phyloP scores from a whole-genome alignment of 2,888 invertebrate species.

The Cylindroiulus punctatus region DNA sequence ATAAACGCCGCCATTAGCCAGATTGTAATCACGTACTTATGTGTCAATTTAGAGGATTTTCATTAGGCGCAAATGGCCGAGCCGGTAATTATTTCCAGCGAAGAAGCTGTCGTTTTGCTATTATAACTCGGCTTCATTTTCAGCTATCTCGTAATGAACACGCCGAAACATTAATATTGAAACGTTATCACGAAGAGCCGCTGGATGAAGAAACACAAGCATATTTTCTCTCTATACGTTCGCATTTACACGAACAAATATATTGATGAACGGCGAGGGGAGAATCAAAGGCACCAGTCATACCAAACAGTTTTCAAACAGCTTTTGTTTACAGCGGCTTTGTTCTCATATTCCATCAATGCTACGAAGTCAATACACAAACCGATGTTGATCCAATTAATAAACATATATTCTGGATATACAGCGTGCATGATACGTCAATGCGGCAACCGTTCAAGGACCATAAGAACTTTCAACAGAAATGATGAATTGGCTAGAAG shows the following conservation, averaged over 20 bases:
- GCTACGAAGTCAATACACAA: background rate
- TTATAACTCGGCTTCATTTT: background rate
- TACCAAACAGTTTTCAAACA: background rate
- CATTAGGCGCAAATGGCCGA: constrained; percentile 23
- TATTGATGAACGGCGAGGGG: background rate
- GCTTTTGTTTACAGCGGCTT: background rate
- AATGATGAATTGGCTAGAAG: background rate
- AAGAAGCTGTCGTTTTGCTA: constrained; percentile 21
- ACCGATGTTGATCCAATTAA: background rate
- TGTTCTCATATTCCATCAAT: background rate
- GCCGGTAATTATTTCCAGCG: background rate
- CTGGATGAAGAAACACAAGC: background rate
- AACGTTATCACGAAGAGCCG: background rate
- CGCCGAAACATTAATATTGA: constrained; percentile 19
- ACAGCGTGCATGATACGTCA: no score
- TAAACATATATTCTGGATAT: background rate
- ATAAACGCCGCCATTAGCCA: background rate
- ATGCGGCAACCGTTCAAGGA: background rate
- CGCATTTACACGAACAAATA: background rate
- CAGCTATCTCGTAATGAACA: constrained; percentile 36
- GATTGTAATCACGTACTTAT: background rate
- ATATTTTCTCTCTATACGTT: background rate
- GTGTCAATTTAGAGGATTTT: constrained; percentile 11
- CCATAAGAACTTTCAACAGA: background rate
- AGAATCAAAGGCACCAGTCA: background rate